phyloP scores from a whole-genome alignment of 2,888 invertebrate species.

The Eupithecia vulgata region DNA sequence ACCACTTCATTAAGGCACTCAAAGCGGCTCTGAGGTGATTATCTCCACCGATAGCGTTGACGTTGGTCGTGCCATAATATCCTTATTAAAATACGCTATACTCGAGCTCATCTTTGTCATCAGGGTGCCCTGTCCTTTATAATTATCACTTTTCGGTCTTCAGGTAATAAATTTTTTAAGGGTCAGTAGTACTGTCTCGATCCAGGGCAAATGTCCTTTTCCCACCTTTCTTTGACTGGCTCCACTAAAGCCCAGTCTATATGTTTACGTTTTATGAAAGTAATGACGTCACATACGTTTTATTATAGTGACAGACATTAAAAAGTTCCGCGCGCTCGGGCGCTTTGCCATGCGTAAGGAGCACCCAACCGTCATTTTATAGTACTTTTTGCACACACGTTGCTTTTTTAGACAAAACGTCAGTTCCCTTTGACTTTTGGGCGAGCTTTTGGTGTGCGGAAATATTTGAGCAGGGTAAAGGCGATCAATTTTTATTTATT shows the following conservation, averaged over 20 bases:
- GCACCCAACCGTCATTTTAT: constrained; percentile 68
- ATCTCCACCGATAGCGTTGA: constrained; percentile 73
- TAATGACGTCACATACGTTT: not conserved
- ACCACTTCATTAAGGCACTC: constrained; percentile 77
- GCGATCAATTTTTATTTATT: constrained; percentile 8
- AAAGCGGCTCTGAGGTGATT: constrained; percentile 73
- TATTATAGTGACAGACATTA: constrained; percentile 57
- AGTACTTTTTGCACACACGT: constrained; percentile 67
- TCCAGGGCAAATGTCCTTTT: too few relatives aligned
- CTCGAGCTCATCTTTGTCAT: constrained; percentile 62
- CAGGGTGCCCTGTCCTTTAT: constrained; percentile 60
- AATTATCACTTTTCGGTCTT: constrained; percentile 55
- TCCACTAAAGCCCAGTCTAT: not conserved
- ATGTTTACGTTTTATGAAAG: not conserved
- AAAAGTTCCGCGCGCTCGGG: constrained; percentile 74
- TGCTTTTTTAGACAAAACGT: constrained; percentile 32
- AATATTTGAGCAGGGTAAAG: constrained; percentile 21
- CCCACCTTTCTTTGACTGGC: too few relatives aligned
- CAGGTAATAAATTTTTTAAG: too few relatives aligned
- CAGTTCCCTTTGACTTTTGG: constrained; percentile 39
- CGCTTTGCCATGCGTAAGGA: constrained; percentile 61
- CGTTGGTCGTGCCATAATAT: constrained; percentile 70
- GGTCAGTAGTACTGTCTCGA: too few relatives aligned
- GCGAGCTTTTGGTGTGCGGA: constrained; percentile 24
- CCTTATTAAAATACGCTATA: constrained; percentile 56